Conservation (phyloP, 2,888 invertebrate species). For the Leptogaster cylindrica region DNA sequence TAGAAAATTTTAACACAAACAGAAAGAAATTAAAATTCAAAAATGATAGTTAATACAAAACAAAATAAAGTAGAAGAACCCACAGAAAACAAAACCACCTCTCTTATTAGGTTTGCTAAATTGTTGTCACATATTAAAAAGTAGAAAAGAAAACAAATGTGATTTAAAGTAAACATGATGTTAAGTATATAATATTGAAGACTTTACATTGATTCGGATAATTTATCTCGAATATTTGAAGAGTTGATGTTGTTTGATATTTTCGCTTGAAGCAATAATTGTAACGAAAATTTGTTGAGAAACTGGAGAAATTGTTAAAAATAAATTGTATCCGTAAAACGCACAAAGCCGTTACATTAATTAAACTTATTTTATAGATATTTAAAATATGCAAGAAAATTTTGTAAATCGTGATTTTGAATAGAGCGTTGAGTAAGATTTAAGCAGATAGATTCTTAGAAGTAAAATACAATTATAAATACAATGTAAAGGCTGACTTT, state of each 20-base stretch:
- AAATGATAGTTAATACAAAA: not conserved
- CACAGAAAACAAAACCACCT: not conserved
- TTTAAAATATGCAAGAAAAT: not conserved
- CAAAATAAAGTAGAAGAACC: not conserved
- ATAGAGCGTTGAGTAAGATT: slow-evolving; percentile 15
- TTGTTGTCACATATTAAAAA: too few species aligned
- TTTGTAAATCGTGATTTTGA: slow-evolving; percentile 27
- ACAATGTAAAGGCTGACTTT: slow-evolving; percentile 33
- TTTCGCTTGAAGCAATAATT: not conserved
- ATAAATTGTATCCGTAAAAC: slow-evolving; percentile 21
- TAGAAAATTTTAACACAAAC: too few species aligned
- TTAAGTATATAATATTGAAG: not conserved
- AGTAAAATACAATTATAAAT: slow-evolving; percentile 6
- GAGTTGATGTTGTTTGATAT: not conserved
- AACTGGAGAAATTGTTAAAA: not conserved
- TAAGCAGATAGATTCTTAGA: slow-evolving; percentile 25
- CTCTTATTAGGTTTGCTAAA: not conserved
- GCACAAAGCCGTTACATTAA: slow-evolving; percentile 27
- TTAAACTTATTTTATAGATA: slow-evolving; percentile 27
- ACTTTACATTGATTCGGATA: slow-evolving; percentile 1
- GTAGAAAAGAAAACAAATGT: too few species aligned
- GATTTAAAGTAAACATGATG: slow-evolving; percentile 6
- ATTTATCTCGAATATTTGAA: not conserved
- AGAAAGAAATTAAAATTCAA: too few species aligned
- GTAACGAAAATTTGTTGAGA: not conserved